Base-by-base conservation (phyloP, 2,888 invertebrate genomes). In the Oxyteleia sp. region DNA sequence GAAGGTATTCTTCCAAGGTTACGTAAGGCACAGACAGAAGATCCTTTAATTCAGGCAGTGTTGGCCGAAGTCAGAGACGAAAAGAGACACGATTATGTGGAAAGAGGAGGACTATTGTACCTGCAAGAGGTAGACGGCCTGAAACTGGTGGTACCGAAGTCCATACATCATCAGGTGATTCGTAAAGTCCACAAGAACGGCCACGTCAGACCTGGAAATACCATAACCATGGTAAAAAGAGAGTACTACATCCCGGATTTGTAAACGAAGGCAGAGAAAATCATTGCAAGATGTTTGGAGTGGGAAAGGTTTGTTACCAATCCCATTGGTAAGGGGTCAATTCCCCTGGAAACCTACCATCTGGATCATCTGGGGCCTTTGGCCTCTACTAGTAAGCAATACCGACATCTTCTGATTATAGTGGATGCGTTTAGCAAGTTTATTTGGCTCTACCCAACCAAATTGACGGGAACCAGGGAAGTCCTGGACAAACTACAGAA, bases 341-440 rank as follows among this genome's bases (percentile, higher is more conserved):
- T 32, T 10, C 32, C 32, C 1, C 10, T 32, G 10, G 32, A 32
- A n/a, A n/a, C n/a, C n/a, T n/a, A n/a, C n/a, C n/a, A n/a, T n/a
- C n/a, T n/a, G n/a, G n/a, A n/a, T n/a, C 32, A 32, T 32, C 41
- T 93, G 0, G 92, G 91, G 8, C 91, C 91, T 0, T 32, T 92
- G 61, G 45, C 71, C 8, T 80, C 86, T n/a, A 91, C 90, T 1
- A 82, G 79, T 18, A 89, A 90, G 74, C 38, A 23, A 4, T 84
- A 84, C 41, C 23, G n/a, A 3, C 76, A 84, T 47, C 38, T 84
- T 15, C 51, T 72, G 23, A 76, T 66, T n/a, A 63, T 76, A 13
- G 26, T 72, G 16, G 68, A 78, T 23, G 55, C 55, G 4, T 68
- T n/a, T n/a, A n/a, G n/a, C n/a, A n/a, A n/a, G n/a, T n/a, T n/a